Percentiles rank a stretch among this genome's conserved stretches.
These are phyloP conservation scores for Holacanthus passer DNA, from an alignment of 2,113 vertebrate species.

Conservation along the genomic window DNA sequence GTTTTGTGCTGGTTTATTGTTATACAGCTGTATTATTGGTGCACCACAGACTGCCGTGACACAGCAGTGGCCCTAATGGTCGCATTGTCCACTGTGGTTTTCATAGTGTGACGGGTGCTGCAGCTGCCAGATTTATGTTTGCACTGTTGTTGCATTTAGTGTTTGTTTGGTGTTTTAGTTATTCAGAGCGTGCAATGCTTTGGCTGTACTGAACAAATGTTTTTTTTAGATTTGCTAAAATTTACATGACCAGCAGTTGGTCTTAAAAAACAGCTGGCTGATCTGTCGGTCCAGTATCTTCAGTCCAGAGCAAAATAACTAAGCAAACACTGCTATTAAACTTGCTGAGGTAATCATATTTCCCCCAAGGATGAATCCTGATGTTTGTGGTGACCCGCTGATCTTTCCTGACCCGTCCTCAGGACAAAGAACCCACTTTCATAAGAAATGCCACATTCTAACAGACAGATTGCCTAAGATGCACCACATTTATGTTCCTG, in stretches of 20 bases:
- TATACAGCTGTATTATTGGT: not conserved
- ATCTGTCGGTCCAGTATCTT: not conserved
- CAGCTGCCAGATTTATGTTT: constrained; percentile 16
- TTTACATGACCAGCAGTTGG: no score
- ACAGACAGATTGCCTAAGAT: not conserved
- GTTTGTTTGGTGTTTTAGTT: constrained; percentile 18
- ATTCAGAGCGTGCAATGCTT: not conserved
- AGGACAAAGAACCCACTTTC: constrained; percentile 9
- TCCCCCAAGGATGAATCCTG: no score
- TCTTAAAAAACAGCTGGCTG: not conserved
- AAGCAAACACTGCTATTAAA: constrained; percentile 5
- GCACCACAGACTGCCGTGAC: constrained; percentile 37
- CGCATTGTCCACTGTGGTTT: constrained; percentile 26
- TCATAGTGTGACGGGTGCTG: constrained; percentile 22
- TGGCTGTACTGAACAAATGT: not conserved
- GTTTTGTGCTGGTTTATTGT: constrained; percentile 11
- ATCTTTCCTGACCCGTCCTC: not conserved
- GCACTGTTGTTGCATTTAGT: not conserved
- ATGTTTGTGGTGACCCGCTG: constrained; percentile 18
- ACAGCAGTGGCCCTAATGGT: not conserved
- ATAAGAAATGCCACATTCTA: not conserved
- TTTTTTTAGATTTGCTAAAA: no score
- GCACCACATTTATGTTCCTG: not conserved
- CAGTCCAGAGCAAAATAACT: constrained; percentile 1
- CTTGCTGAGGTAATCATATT: constrained; percentile 15